Conservation (phyloP, 1,140 invertebrate genomes). For the Rhagoletis zephyria region DNA sequence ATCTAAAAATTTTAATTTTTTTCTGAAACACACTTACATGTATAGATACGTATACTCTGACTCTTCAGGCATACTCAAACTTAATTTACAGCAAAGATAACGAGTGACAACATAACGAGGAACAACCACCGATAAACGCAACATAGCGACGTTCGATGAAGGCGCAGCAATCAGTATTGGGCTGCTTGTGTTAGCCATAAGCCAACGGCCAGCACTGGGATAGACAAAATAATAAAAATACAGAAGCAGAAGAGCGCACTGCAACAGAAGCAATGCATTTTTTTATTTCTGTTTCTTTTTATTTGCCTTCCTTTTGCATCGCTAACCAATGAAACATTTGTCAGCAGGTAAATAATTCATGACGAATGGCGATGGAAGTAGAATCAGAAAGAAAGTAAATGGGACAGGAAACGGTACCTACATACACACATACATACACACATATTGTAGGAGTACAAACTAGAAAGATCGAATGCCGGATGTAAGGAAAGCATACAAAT, state of each 20-base stretch:
- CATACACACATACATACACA: not conserved
- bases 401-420: not conserved
- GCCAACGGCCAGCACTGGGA: too few species aligned
- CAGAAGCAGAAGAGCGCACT: not conserved
- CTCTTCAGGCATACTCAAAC: not conserved
- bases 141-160: not conserved
- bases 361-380: conserved; percentile 31
- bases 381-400: conserved; percentile 18
- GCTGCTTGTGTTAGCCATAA: too few species aligned
- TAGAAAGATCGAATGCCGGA: not conserved
- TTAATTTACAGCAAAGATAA: conserved; percentile 3
- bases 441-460: not conserved
- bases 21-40: too few species aligned
- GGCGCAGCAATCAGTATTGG: not conserved
- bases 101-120: not conserved
- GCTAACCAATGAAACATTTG: conserved; percentile 35
- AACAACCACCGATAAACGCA: not conserved
- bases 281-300: not conserved
- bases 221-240: too few species aligned
- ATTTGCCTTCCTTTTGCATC: not conserved
- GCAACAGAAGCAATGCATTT: not conserved
- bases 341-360: conserved; percentile 43
- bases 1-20: too few species aligned
- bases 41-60: too few species aligned
- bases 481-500: not conserved